Evolutionary conservation across 2,797 vertebrate species (phyloP), one percentile per base, ranked within the genome.

Genomic region (Cygnus olor): DNA sequence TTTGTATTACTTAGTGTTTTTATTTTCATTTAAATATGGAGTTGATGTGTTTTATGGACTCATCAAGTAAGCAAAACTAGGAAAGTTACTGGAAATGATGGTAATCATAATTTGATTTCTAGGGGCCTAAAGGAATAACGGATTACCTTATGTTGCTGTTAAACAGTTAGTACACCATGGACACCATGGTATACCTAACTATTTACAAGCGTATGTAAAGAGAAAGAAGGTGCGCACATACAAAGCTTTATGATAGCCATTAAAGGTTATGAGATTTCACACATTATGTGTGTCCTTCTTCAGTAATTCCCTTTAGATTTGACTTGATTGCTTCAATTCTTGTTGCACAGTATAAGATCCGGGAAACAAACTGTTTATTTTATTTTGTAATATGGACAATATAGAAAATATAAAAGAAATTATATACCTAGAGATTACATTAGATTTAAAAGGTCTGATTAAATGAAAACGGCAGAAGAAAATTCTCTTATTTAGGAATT

Each of bases 141-240:
- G 28, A 44, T 64, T 95, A 95, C 64, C 91, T 97, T 91, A 92
- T 74, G 32, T 47, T 54, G 63, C 30, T 34, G 28, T 83, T 94
- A 82, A 66, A 79, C 34, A 66, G 68, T 54, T 89, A 93, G 54
- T 44, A 85, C 51, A 68, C 69, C 44, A 19, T 49, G 89, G 44
- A 85, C 51, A 68, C 69, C 44, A 19, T 49, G 89, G 68, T 38
- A 90, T 34, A 83, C 30, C 70, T 91, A 92, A 81, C 13, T 88
- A 21, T 84, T 95, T 80, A 89, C 88, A 81, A 92, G 65, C n/a
- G 65, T 58, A 65, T 72, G n/a, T 40, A 36, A 34, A 63, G 44
- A 91, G 40, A 61, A 21, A 76, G 77, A 89, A 93, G 17, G 44
- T 87, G 21, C 66, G 15, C 42, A 79, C 4, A 4, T 47, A 65